Percentiles rank a stretch among this genome's conserved stretches.
Evolutionary conservation across 2,113 vertebrate genomes (phyloP).

Genomic region (Verasper variegatus): DNA sequence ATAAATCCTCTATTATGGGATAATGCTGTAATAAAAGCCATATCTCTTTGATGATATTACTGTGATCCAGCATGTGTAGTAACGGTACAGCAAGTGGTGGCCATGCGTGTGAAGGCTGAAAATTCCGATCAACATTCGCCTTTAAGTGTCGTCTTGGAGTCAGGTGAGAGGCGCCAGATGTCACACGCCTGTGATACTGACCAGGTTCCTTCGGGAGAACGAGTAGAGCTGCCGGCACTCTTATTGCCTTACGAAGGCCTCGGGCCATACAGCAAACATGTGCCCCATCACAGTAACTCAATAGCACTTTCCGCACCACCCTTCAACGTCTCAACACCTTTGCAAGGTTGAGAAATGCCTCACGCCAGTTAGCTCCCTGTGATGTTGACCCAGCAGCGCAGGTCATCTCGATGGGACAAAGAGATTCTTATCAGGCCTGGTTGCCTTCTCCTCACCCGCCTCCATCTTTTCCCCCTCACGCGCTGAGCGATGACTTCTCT

Average conservation of each 20-base stretch:
- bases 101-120: conserved; percentile 37
- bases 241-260: conserved; percentile 64
- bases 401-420: conserved; percentile 81
- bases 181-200: conserved; percentile 49
- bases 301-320: conserved; percentile 65
- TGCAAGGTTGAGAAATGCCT: conserved; percentile 72
- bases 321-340: conserved; percentile 79
- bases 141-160: conserved; percentile 9
- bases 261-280: conserved; percentile 66
- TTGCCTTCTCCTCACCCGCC: conserved; percentile 42
- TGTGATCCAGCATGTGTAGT: neutral
- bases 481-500: conserved; percentile 73
- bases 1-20: conserved; percentile 29
- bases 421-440: conserved; percentile 78
- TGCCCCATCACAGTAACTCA: conserved; percentile 61
- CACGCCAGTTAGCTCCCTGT: conserved; percentile 68
- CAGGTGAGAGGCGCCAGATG: conserved; percentile 64
- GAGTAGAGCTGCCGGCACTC: conserved; percentile 43
- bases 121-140: conserved; percentile 48
- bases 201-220: conserved; percentile 37
- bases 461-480: conserved; percentile 47
- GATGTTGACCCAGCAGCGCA: conserved; percentile 77
- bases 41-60: conserved; percentile 6
- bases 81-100: neutral
- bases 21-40: conserved; percentile 22